Conservation (phyloP, 2,888 invertebrate species). For the Ptilodon capucinus region DNA sequence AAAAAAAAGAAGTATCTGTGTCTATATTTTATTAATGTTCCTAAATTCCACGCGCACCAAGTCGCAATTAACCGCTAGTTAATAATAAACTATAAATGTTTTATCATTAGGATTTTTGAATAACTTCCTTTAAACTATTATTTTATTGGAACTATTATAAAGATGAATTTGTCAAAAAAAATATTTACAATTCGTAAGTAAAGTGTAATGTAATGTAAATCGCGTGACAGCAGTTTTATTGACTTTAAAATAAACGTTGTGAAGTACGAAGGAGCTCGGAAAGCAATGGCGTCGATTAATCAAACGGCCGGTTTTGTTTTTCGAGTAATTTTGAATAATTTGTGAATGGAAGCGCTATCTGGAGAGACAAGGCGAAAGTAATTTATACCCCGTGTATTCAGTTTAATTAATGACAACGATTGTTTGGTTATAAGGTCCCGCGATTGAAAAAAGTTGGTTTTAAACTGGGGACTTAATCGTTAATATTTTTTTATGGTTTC, state of each 20-base stretch:
- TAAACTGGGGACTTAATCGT: background rate
- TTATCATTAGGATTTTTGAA: slow-evolving; percentile 20
- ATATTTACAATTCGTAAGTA: slow-evolving; percentile 23
- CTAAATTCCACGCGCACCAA: no score
- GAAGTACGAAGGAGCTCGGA: slow-evolving; percentile 39
- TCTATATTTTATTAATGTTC: no score
- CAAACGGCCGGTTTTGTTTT: slow-evolving; percentile 57
- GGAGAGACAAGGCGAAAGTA: slow-evolving; percentile 46
- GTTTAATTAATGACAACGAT: slow-evolving; percentile 62
- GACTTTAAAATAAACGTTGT: slow-evolving; percentile 27
- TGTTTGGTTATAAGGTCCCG: slow-evolving; percentile 51
- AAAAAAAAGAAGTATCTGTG: no score
- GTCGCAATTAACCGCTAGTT: slow-evolving; percentile 9
- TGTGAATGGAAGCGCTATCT: slow-evolving; percentile 65
- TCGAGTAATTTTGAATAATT: slow-evolving; percentile 69
- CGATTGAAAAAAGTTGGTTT: slow-evolving; percentile 11
- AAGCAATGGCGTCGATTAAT: slow-evolving; percentile 61
- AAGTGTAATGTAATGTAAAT: slow-evolving; percentile 25
- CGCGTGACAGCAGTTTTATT: slow-evolving; percentile 2
- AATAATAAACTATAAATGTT: slow-evolving; percentile 20
- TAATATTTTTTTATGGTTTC: background rate
- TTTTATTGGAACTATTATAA: slow-evolving; percentile 33
- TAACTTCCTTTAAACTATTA: slow-evolving; percentile 25
- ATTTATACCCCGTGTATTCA: slow-evolving; percentile 61
- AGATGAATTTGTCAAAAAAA: no score